A percentile compares a stretch with the other conserved stretches of the same genome.
phyloP scores from a whole-genome alignment of 2,797 vertebrate species.

The Mormyrus hasselquistii region DNA sequence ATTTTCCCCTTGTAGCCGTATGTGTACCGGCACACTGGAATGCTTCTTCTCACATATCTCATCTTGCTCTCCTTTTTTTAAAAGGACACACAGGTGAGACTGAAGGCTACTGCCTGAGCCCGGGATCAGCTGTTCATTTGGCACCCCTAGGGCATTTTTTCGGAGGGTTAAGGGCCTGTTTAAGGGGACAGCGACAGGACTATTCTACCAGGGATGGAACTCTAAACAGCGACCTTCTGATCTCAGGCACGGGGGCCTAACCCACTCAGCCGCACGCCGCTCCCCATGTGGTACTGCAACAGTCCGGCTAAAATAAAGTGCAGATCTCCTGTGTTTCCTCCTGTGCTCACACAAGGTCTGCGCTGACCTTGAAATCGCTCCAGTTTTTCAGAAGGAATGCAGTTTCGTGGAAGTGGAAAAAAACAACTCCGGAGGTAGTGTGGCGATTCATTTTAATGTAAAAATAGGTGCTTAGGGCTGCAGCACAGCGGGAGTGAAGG shows the following conservation, averaged over 20 bases:
- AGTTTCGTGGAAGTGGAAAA: conserved; percentile 49
- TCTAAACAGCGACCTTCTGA: background rate
- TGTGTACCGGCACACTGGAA: background rate
- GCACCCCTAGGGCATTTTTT: background rate
- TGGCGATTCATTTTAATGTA: conserved; percentile 59
- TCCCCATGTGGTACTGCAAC: background rate
- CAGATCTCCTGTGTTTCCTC: background rate
- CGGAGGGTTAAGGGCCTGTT: background rate
- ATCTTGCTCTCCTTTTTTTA: background rate
- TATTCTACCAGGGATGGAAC: background rate
- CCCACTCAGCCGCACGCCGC: background rate
- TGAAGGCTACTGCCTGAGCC: background rate
- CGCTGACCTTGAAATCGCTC: conserved; percentile 54
- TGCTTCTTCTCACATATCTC: background rate
- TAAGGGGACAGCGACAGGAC: background rate
- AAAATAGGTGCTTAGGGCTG: conserved; percentile 45
- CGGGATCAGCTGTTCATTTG: background rate
- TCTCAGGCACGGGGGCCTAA: background rate
- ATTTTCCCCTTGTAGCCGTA: background rate
- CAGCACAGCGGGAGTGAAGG: conserved; percentile 16
- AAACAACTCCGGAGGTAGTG: conserved; percentile 55
- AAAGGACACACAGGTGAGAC: background rate
- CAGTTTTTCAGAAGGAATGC: conserved; percentile 43
- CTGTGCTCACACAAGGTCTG: background rate
- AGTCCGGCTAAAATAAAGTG: background rate